Percentiles rank a stretch among this genome's conserved stretches.
These are phyloP conservation scores for Nephrocerus scutellatus DNA, from an alignment of 2,888 invertebrate species.

Conservation along the genomic window DNA sequence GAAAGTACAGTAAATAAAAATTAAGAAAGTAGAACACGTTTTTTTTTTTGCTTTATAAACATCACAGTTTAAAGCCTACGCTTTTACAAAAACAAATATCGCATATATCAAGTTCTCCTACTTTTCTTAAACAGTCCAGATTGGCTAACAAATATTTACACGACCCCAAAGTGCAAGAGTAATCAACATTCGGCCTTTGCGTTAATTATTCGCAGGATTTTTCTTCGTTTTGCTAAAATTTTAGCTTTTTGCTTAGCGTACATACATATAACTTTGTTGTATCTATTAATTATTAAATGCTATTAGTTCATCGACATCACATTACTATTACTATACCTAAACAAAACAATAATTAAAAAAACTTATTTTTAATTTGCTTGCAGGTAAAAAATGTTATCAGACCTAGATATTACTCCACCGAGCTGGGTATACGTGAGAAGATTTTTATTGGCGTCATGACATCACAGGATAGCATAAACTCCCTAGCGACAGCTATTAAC, in stretches of 20 bases:
- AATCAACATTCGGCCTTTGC: slow-evolving; percentile 3
- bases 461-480: slow-evolving; percentile 63
- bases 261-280: too few relatives aligned
- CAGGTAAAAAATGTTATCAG: slow-evolving; percentile 61
- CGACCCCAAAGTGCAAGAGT: neutral
- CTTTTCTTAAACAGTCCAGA: too few relatives aligned
- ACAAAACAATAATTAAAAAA: slow-evolving; percentile 6
- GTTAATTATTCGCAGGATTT: slow-evolving; percentile 9
- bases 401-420: slow-evolving; percentile 90
- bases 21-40: too few relatives aligned
- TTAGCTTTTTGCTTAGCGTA: too few relatives aligned
- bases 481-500: slow-evolving; percentile 76
- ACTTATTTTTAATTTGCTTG: slow-evolving; percentile 14
- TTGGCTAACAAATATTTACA: slow-evolving; percentile 19
- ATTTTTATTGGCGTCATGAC: slow-evolving; percentile 81
- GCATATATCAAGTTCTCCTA: too few relatives aligned
- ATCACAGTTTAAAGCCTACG: too few relatives aligned
- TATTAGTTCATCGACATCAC: slow-evolving; percentile 3
- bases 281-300: too few relatives aligned
- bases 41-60: too few relatives aligned
- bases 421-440: slow-evolving; percentile 86
- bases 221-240: too few relatives aligned
- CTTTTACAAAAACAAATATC: too few relatives aligned
- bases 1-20: too few relatives aligned
- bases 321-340: neutral